Evolutionary conservation across 2,113 vertebrate genomes (phyloP).

Genomic region (Apaloderma vittatum): DNA sequence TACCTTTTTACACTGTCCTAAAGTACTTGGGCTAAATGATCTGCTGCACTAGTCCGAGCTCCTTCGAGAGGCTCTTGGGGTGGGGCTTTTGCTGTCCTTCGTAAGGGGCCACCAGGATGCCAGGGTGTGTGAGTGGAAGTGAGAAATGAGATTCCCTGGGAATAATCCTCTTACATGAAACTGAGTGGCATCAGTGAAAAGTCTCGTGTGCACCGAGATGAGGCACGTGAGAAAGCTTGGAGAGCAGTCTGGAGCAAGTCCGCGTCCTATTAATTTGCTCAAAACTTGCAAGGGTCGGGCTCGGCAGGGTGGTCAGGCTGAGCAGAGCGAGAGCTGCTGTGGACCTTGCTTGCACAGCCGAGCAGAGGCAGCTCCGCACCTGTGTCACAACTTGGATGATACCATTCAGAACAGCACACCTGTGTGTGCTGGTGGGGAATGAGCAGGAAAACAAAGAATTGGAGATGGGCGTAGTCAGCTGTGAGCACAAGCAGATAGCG

Average conservation of each 20-base stretch:
- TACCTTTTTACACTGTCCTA: not conserved
- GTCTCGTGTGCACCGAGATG: not conserved
- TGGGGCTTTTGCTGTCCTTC: not conserved
- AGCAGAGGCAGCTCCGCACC: not conserved
- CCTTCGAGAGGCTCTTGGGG: not conserved
- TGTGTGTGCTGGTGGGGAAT: not conserved
- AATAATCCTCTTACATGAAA: not conserved
- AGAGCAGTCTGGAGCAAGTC: not conserved
- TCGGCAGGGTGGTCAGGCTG: not conserved
- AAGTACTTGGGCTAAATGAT: not conserved
- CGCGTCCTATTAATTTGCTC: not conserved
- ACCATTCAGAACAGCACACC: not conserved
- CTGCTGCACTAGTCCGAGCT: not conserved
- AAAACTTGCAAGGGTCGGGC: not conserved
- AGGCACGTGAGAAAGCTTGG: not conserved
- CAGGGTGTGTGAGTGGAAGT: not conserved
- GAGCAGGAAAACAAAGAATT: not conserved
- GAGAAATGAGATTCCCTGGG: slow-evolving; percentile 20
- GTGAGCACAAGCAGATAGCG: not conserved
- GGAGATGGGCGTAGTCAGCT: not conserved
- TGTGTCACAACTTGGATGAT: accelerated
- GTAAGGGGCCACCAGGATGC: not conserved
- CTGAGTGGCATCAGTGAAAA: not conserved
- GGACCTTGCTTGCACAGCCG: not conserved
- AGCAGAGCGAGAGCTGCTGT: accelerated